These are phyloP conservation scores for Chaetogeoica ovagalla DNA, from an alignment of 2,888 invertebrate species.

Conservation along the genomic window DNA sequence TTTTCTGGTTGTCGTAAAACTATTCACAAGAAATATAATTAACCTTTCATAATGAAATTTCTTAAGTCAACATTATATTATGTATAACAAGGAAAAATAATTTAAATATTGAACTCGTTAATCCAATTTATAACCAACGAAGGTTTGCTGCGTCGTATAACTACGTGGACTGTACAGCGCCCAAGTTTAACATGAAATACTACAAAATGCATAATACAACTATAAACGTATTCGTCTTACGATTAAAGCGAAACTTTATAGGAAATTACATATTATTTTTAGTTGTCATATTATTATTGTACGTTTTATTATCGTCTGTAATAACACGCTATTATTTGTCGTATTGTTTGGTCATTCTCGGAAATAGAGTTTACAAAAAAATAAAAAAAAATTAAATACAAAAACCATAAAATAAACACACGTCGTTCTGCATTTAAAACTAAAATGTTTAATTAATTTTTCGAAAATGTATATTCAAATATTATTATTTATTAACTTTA, in stretches of 20 bases:
- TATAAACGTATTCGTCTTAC: slow-evolving; percentile 11
- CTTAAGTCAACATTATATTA: too few species aligned
- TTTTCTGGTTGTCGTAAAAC: too few species aligned
- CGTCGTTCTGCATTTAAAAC: too few species aligned
- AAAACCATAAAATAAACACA: too few species aligned
- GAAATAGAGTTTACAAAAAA: too few species aligned
- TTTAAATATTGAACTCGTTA: slow-evolving; percentile 35
- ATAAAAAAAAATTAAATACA: too few species aligned
- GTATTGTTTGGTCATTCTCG: background rate
- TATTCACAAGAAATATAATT: too few species aligned
- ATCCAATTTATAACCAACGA: slow-evolving; percentile 14
- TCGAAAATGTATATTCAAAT: too few species aligned
- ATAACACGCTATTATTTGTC: background rate
- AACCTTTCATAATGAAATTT: background rate
- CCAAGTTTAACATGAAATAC: slow-evolving; percentile 15
- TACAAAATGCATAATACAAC: background rate
- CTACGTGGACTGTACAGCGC: background rate
- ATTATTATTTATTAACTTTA: too few species aligned
- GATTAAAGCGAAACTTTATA: slow-evolving; percentile 14
- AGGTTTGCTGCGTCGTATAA: background rate
- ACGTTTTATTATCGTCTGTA: slow-evolving; percentile 17
- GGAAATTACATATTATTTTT: background rate
- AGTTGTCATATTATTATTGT: too few species aligned
- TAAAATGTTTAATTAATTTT: too few species aligned
- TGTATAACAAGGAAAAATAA: slow-evolving; percentile 14